Evolutionary conservation across 2,113 vertebrate species (phyloP).

Genomic region (Hoplias malabaricus): DNA sequence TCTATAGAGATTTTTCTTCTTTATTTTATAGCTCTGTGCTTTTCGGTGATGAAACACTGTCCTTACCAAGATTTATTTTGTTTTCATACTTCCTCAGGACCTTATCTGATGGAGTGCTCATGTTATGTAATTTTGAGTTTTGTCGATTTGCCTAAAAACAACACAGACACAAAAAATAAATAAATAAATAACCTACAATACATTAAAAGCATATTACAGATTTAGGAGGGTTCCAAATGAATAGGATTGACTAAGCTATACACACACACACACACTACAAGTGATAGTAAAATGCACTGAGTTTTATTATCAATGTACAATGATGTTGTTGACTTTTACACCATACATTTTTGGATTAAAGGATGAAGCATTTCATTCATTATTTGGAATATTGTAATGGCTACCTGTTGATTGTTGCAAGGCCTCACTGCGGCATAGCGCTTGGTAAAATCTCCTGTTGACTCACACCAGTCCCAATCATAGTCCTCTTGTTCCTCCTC

Average conservation of each 20-base stretch:
- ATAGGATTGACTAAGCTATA: constrained; percentile 46
- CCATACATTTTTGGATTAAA: too few relatives aligned
- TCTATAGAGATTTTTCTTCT: background rate
- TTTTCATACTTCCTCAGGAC: constrained; percentile 73
- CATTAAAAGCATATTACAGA: too few relatives aligned
- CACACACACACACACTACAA: too few relatives aligned
- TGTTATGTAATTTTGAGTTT: constrained; percentile 51
- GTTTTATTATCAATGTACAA: too few relatives aligned
- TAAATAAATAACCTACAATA: too few relatives aligned
- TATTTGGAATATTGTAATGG: background rate
- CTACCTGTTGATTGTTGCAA: constrained; percentile 78
- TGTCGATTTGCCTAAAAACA: constrained; percentile 51
- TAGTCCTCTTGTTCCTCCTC: constrained; percentile 55
- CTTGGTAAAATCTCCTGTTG: constrained; percentile 70
- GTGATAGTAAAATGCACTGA: too few relatives aligned
- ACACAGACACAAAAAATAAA: too few relatives aligned
- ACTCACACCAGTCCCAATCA: constrained; percentile 80
- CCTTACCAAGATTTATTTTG: constrained; percentile 74
- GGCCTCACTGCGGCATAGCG: constrained; percentile 57
- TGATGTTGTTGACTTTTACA: too few relatives aligned
- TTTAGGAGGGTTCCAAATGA: background rate
- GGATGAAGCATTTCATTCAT: background rate
- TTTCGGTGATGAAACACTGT: background rate
- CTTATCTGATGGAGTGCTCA: constrained; percentile 67
- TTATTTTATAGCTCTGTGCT: too few relatives aligned